These are phyloP conservation scores for Drosophila funebris DNA, from an alignment of 1,140 invertebrate species.

Conservation along the genomic window DNA sequence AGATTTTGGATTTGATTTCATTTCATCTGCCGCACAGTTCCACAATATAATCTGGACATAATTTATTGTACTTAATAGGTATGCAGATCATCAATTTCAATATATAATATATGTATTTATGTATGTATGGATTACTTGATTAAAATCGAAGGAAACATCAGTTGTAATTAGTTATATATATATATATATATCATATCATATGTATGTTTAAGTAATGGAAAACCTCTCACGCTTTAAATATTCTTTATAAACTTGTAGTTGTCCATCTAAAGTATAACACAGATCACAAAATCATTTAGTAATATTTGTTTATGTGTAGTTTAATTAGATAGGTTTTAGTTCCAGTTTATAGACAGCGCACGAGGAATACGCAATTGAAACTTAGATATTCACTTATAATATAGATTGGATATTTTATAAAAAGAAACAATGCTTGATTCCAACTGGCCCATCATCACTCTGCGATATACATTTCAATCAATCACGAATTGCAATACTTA, in stretches of 20 bases:
- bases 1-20: too few relatives aligned
- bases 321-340: constrained; percentile 22
- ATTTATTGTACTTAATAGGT: constrained; percentile 74
- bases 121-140: constrained; percentile 36
- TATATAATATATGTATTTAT: constrained; percentile 13
- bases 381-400: constrained; percentile 16
- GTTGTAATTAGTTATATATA: constrained; percentile 41
- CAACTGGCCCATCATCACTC: constrained; percentile 31
- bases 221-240: background rate
- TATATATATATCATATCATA: constrained; percentile 1
- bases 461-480: constrained; percentile 25
- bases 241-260: background rate
- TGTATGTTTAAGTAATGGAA: background rate
- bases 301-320: constrained; percentile 6
- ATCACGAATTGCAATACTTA: constrained; percentile 16
- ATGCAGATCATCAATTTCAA: constrained; percentile 34
- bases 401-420: constrained; percentile 11
- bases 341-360: constrained; percentile 28
- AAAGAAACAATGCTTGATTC: constrained; percentile 43
- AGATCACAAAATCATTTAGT: constrained; percentile 70
- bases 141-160: constrained; percentile 57
- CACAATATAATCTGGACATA: constrained; percentile 30
- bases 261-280: constrained; percentile 60
- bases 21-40: too few relatives aligned
- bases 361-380: constrained; percentile 43